These are phyloP conservation scores for Saxicola maurus DNA, from an alignment of 2,797 vertebrate genomes.

Conservation along the genomic window DNA sequence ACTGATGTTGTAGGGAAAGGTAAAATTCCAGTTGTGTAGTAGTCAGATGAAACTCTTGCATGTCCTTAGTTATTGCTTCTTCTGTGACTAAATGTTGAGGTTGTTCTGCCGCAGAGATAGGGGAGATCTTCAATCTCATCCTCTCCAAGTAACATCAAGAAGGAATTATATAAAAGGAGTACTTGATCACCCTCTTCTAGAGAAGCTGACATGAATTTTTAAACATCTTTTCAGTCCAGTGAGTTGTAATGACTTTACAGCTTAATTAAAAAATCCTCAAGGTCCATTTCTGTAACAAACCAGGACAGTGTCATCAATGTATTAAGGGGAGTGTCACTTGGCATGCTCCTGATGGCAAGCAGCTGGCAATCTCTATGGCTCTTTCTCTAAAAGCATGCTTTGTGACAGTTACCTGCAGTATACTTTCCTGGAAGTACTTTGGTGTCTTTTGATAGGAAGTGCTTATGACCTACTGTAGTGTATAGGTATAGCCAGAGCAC, in stretches of 20 bases:
- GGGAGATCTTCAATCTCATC: background rate
- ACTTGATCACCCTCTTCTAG: background rate
- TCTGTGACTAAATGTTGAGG: background rate
- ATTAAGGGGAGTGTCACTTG: background rate
- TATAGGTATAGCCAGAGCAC: background rate
- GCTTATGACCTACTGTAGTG: background rate
- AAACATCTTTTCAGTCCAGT: background rate
- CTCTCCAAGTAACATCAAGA: background rate
- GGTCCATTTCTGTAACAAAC: background rate
- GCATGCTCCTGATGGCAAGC: background rate
- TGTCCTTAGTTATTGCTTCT: background rate
- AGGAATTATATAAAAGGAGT: background rate
- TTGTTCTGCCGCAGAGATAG: background rate
- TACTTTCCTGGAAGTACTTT: background rate
- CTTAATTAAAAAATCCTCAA: background rate
- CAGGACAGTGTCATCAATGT: background rate
- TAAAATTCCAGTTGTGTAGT: background rate
- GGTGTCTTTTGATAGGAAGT: background rate
- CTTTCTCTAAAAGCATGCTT: background rate
- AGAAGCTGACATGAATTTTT: background rate
- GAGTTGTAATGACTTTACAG: background rate
- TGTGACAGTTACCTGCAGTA: background rate
- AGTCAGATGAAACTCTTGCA: background rate
- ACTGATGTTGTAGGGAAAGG: rapidly evolving
- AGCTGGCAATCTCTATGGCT: background rate